Base-by-base conservation (phyloP, 2,888 invertebrate genomes). In the Heliconius charithonia region DNA sequence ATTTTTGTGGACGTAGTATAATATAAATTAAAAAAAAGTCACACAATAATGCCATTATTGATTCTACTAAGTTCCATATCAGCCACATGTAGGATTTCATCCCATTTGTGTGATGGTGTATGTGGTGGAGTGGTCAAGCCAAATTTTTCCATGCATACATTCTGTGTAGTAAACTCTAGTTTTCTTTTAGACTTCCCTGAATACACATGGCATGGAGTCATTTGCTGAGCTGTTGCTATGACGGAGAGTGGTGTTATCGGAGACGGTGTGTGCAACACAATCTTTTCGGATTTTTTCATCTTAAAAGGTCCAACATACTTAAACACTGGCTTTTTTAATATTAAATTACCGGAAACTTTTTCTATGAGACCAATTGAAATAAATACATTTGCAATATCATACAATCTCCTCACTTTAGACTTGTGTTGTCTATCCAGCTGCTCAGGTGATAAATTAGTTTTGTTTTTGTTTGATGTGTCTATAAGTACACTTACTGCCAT, bases 381-480 rank as follows among this genome's bases (percentile, higher is more conserved):
- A 85, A 97, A 95, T 83, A 97, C 97, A 91, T 97, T 97, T 80
- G 97, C 97, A 85, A 97, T 97, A 89, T 97, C 97, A 90, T 97
- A 97, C 51, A 97, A 94, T 83, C 97, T 95, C 80, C 97, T 95
- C 81, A 97, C 96, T 94, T 97, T 97, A 51, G 97, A 97, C 93
- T 96, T 95, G 90, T 95, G 95, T 84, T 95, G 95, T 32, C 95
- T 94, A 82, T 95, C 95, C 81, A 91, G 89, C 84, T 94, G 94
- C 83, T 95, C 94, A 1, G 94, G 94, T 32, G 95, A 95, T 62
- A 95, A 89, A 78, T 92, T 90, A 32, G 93, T 89, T 86, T 95
- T 95, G 80, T 95, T 96, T 83, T 91, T 94, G 81, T 85, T 89
- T 51, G 93, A 89, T 75, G 91, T 92, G 84, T 94, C 95, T 84